Base-by-base conservation (phyloP, 23 tunicate genomes). In the Oikopleura dioica region DNA sequence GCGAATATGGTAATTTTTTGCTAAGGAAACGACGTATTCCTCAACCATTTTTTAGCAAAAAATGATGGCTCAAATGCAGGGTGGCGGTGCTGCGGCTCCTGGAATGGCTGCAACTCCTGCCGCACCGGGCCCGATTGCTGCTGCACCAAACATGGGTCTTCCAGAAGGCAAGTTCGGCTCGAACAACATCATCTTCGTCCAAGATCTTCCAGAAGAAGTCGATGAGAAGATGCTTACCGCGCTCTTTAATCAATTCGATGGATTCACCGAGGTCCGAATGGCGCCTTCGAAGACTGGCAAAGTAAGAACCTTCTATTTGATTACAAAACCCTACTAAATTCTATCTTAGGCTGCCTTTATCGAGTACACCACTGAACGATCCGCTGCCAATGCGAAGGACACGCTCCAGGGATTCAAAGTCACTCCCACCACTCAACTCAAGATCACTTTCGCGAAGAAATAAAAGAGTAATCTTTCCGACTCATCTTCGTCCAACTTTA, bases 401-500 rank as follows among this genome's bases (percentile, higher is more conserved):
- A 77, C 92, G 0, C 76, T 91, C 59, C 87, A 91, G 68, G 87
- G 87, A 35, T 91, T 91, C 82, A 91, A 82, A 36, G 80, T 91
- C 21, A 85, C 97, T 0, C 94, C 92, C 1, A 82, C 82, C 36
- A 81, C 80, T 68, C 81, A 84, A 16, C 80, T 91, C 84, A 82
- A 82, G 38, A 80, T 91, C 38, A 91, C 92, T 24, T 91, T 85
- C 80, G 97, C 97, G 23, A 91, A 91, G 80, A 89, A 81, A 50
- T 86, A 63, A 36, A 44, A 9, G 55, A 9, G 21, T 44, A 9
- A n/a, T n/a, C n/a, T n/a, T n/a, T n/a, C n/a, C n/a, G n/a, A n/a
- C n/a, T n/a, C n/a, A n/a, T n/a, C n/a, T n/a, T n/a, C n/a, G n/a
- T n/a, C n/a, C n/a, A n/a, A n/a, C n/a, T n/a, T n/a, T n/a, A n/a